These are phyloP conservation scores for Enteromius trimaculatus DNA, from an alignment of 2,797 vertebrate genomes.

Conservation along the genomic window DNA sequence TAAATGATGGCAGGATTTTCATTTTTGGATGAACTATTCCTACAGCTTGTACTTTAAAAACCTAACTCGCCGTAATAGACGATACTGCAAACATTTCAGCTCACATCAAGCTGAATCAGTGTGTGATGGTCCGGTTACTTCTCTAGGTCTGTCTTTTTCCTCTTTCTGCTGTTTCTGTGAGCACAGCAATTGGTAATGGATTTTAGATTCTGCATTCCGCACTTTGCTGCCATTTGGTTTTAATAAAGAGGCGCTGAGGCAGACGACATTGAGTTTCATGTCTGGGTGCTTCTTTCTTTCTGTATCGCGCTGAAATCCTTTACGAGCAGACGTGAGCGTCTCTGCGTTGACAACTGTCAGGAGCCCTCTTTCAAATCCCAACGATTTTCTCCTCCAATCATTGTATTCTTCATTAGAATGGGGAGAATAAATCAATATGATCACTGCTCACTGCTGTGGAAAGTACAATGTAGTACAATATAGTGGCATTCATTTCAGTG, in stretches of 20 bases:
- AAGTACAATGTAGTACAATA: conserved; percentile 54
- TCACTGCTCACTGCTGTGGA: conserved; percentile 53
- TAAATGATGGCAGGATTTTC: neutral
- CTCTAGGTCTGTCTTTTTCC: conserved; percentile 21
- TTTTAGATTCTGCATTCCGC: conserved; percentile 60
- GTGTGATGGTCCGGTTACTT: conserved; percentile 46
- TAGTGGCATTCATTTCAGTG: conserved; percentile 29
- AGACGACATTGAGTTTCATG: conserved; percentile 63
- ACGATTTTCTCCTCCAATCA: conserved; percentile 57
- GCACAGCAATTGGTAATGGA: conserved; percentile 54
- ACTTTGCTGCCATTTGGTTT: conserved; percentile 58
- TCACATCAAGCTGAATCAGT: conserved; percentile 50
- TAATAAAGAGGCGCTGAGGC: conserved; percentile 63
- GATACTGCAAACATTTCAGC: conserved; percentile 42
- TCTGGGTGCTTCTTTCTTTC: conserved; percentile 59
- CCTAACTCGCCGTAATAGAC: conserved; percentile 24
- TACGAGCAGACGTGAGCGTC: conserved; percentile 33
- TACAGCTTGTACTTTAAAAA: neutral
- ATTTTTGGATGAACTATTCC: neutral
- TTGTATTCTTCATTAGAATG: conserved; percentile 63
- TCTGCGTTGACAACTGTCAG: conserved; percentile 38
- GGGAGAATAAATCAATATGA: conserved; percentile 62
- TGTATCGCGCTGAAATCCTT: conserved; percentile 38
- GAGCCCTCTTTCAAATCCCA: conserved; percentile 33
- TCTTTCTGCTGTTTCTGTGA: conserved; percentile 35